These are phyloP conservation scores for Hesperia comma DNA, from an alignment of 2,888 invertebrate species.

Conservation along the genomic window DNA sequence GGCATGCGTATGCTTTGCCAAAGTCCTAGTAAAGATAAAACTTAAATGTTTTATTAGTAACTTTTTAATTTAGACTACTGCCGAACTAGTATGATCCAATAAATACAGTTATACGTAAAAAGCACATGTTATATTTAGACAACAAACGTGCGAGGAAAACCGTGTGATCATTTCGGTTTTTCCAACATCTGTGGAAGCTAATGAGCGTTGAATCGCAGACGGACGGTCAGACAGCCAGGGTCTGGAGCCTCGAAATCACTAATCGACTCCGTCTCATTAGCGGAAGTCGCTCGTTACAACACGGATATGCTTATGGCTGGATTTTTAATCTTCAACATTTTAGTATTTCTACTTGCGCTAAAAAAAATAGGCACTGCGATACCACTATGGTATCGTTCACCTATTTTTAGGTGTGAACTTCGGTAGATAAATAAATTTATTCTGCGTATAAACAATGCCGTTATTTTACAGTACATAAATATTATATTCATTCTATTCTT, in stretches of 20 bases:
- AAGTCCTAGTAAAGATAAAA: too few relatives aligned
- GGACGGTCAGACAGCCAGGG: slow-evolving; percentile 33
- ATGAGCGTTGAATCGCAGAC: slow-evolving; percentile 33
- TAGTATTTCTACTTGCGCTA: slow-evolving; percentile 13
- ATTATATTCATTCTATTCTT: too few relatives aligned
- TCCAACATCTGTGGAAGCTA: slow-evolving; percentile 18
- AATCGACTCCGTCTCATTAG: slow-evolving; percentile 61
- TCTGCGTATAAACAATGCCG: too few relatives aligned
- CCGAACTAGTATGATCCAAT: too few relatives aligned
- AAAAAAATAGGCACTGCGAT: too few relatives aligned
- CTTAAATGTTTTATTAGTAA: too few relatives aligned
- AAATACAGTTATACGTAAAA: not conserved
- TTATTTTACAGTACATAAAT: too few relatives aligned
- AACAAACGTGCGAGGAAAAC: slow-evolving; percentile 3
- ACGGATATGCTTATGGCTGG: slow-evolving; percentile 56
- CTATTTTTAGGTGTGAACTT: too few relatives aligned
- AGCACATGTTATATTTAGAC: not conserved
- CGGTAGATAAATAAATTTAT: too few relatives aligned
- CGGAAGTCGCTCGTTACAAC: slow-evolving; percentile 56
- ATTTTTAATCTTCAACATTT: slow-evolving; percentile 47
- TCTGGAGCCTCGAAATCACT: slow-evolving; percentile 50
- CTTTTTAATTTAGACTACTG: too few relatives aligned
- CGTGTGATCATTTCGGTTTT: slow-evolving; percentile 14
- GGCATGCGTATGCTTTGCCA: too few relatives aligned
- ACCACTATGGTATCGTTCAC: too few relatives aligned